Evolutionary conservation across 2,888 invertebrate species (phyloP).

Genomic region (Idaea dimidiata): DNA sequence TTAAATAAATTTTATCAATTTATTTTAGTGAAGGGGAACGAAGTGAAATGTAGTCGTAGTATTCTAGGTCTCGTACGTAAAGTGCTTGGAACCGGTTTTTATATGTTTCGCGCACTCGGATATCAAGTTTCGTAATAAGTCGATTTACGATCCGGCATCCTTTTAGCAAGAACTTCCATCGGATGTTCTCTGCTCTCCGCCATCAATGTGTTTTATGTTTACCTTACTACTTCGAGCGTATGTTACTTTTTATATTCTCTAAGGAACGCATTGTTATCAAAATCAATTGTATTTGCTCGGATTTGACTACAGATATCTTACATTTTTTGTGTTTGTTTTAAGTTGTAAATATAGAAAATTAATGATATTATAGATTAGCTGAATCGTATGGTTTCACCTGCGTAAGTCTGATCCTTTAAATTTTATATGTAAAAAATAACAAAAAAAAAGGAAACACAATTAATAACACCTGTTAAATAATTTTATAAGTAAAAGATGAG

Average conservation of each 20-base stretch:
- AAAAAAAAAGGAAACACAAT: too few relatives aligned
- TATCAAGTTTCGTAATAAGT: conserved; percentile 1
- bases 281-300: not conserved
- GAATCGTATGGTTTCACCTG: too few relatives aligned
- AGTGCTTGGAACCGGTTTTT: not conserved
- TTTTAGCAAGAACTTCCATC: not conserved
- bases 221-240: not conserved
- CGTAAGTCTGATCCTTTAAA: too few relatives aligned
- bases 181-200: not conserved
- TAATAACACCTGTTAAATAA: too few relatives aligned
- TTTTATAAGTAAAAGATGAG: too few relatives aligned
- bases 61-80: not conserved
- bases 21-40: not conserved
- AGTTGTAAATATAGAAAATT: too few relatives aligned
- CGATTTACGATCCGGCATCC: not conserved
- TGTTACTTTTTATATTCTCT: not conserved
- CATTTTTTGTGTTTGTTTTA: too few relatives aligned
- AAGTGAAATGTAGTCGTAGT: not conserved
- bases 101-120: not conserved
- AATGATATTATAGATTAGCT: too few relatives aligned
- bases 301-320: too few relatives aligned
- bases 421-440: too few relatives aligned
- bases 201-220: conserved; percentile 2
- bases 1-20: too few relatives aligned
- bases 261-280: not conserved